Evolutionary conservation across 2,113 vertebrate species (phyloP).

Genomic region (Fulica atra): DNA sequence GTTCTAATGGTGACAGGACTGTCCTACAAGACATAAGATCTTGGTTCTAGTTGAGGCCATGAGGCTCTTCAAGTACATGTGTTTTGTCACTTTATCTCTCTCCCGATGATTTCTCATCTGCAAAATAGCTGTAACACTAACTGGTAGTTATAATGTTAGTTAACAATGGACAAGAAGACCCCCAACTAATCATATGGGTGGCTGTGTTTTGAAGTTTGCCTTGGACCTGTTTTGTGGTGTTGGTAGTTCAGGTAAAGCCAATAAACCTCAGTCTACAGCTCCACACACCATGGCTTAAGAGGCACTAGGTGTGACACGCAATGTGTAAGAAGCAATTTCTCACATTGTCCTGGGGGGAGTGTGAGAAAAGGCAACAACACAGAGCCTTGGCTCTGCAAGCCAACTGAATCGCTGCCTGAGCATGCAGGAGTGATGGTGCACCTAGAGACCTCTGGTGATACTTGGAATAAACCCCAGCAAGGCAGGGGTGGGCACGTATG

Average conservation of each 20-base stretch:
- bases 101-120: not conserved
- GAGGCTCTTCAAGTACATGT: not conserved
- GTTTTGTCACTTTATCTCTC: conserved; percentile 37
- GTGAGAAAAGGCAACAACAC: not conserved
- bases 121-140: not conserved
- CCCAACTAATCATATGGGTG: not conserved
- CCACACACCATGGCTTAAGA: not conserved
- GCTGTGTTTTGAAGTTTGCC: not conserved
- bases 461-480: not conserved
- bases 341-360: fast-evolving
- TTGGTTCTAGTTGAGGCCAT: not conserved
- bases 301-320: not conserved
- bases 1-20: conserved; percentile 38
- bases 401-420: not conserved
- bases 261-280: not conserved
- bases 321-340: not conserved
- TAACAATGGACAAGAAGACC: not conserved
- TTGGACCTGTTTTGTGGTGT: not conserved
- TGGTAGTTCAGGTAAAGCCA: not conserved
- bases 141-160: not conserved
- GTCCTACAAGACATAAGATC: conserved; percentile 10
- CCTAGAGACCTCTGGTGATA: not conserved
- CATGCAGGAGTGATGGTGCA: not conserved
- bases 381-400: not conserved
- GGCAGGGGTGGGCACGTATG: not conserved